Percentiles rank a stretch among this genome's conserved stretches.
phyloP scores from a whole-genome alignment of 2,113 vertebrate species.

The Periophthalmodon schlosseri region DNA sequence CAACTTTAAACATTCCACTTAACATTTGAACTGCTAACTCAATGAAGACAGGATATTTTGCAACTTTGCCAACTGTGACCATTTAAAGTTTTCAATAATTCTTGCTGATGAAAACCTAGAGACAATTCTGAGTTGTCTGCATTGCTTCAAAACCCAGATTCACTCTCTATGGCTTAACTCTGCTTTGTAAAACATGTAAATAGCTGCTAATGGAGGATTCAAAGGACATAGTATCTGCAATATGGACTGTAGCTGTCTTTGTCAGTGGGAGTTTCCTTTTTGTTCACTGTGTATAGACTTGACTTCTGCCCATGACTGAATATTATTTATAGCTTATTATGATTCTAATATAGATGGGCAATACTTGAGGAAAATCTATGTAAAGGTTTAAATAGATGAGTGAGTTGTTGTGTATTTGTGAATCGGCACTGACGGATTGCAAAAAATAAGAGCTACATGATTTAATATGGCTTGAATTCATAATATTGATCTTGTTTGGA shows the following conservation, averaged over 20 bases:
- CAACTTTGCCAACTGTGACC: background rate
- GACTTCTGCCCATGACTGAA: constrained; percentile 19
- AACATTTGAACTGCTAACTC: background rate
- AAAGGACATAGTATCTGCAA: constrained; percentile 40
- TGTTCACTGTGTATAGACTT: constrained; percentile 40
- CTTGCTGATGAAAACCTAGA: too few relatives aligned
- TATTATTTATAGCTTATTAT: constrained; percentile 29
- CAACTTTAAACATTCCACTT: too few relatives aligned
- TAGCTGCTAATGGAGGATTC: constrained; percentile 24
- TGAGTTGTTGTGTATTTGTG: constrained; percentile 50
- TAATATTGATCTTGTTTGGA: background rate
- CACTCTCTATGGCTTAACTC: constrained; percentile 24
- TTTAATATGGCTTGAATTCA: background rate
- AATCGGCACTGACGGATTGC: constrained; percentile 38
- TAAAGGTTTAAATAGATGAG: constrained; percentile 37
- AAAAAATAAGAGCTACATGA: background rate
- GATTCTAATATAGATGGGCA: constrained; percentile 26
- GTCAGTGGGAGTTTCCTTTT: constrained; percentile 27
- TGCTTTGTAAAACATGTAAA: constrained; percentile 60
- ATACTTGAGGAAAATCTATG: constrained; percentile 11
- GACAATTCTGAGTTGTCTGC: too few relatives aligned
- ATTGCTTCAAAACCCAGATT: constrained; percentile 10
- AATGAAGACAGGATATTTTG: background rate
- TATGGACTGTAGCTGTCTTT: constrained; percentile 45
- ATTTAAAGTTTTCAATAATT: background rate